Evolutionary conservation across 2,888 invertebrate species (phyloP).

Genomic region (Glomeris marginata): DNA sequence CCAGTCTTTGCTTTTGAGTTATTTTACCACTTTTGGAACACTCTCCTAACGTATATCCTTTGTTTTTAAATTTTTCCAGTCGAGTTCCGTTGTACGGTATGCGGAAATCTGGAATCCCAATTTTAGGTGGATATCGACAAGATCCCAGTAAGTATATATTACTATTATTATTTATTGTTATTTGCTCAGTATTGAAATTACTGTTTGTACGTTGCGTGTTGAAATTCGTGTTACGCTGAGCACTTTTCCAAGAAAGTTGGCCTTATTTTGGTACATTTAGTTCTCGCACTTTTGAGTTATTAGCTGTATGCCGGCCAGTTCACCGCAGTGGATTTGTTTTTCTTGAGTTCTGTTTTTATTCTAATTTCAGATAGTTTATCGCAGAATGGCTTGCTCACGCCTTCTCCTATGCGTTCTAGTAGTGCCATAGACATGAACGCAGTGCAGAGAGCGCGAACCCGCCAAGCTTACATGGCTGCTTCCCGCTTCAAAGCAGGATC

Average conservation of each 20-base stretch:
- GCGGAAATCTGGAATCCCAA: slow-evolving; percentile 17
- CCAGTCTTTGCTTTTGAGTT: slow-evolving; percentile 13
- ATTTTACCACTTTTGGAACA: slow-evolving; percentile 14
- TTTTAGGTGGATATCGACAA: slow-evolving; percentile 15
- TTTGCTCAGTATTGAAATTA: no score
- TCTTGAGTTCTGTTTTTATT: not conserved
- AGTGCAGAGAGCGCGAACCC: slow-evolving; percentile 61
- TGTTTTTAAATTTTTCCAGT: slow-evolving; percentile 10
- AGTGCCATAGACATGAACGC: slow-evolving; percentile 89
- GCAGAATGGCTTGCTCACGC: slow-evolving; percentile 18
- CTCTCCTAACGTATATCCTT: no score
- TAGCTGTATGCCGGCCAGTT: no score
- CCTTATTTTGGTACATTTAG: no score
- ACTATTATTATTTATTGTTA: not conserved
- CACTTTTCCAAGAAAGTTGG: no score
- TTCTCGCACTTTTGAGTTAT: no score
- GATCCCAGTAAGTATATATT: slow-evolving; percentile 15
- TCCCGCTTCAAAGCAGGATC: slow-evolving; percentile 54
- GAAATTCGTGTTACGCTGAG: no score
- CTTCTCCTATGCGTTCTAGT: slow-evolving; percentile 47
- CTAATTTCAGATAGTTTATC: slow-evolving; percentile 6
- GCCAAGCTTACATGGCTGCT: slow-evolving; percentile 67
- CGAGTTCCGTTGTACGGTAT: slow-evolving; percentile 15
- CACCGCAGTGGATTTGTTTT: slow-evolving; percentile 3
- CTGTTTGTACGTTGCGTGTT: no score